These are phyloP conservation scores for Chrosomus eos DNA, from an alignment of 2,797 vertebrate species.

Conservation along the genomic window DNA sequence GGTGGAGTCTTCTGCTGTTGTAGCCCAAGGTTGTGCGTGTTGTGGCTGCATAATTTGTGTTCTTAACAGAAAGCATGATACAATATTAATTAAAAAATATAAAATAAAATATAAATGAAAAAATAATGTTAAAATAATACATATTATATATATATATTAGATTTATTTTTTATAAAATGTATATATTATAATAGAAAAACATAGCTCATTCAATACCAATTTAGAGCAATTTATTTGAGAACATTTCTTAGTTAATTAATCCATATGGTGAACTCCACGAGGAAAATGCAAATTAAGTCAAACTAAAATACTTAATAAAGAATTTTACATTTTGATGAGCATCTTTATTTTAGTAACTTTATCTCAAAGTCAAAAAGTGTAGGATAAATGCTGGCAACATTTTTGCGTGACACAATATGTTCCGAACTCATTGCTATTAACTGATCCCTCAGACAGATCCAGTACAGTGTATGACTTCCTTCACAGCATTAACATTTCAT, in stretches of 20 bases:
- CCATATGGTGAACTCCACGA: neutral
- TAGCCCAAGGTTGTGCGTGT: too few species aligned
- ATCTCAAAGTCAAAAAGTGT: neutral
- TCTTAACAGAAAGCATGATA: too few species aligned
- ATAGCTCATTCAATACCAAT: neutral
- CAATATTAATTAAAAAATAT: too few species aligned
- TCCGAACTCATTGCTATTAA: neutral
- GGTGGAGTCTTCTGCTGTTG: too few species aligned
- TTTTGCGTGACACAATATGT: neutral
- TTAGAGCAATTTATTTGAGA: neutral
- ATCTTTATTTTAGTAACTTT: neutral
- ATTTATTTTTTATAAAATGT: too few species aligned
- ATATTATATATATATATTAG: too few species aligned
- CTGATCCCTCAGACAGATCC: neutral
- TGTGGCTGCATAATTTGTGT: too few species aligned
- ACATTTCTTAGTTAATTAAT: too few species aligned
- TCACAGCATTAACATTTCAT: slow-evolving; percentile 23
- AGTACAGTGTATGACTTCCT: neutral
- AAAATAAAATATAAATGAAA: too few species aligned
- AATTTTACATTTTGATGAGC: neutral
- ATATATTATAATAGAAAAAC: too few species aligned
- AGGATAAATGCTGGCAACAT: neutral
- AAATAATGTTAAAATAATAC: too few species aligned
- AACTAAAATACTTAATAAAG: neutral
- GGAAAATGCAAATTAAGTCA: neutral